Evolutionary conservation across 2,113 vertebrate genomes (phyloP).

Genomic region (Maccullochella peelii): DNA sequence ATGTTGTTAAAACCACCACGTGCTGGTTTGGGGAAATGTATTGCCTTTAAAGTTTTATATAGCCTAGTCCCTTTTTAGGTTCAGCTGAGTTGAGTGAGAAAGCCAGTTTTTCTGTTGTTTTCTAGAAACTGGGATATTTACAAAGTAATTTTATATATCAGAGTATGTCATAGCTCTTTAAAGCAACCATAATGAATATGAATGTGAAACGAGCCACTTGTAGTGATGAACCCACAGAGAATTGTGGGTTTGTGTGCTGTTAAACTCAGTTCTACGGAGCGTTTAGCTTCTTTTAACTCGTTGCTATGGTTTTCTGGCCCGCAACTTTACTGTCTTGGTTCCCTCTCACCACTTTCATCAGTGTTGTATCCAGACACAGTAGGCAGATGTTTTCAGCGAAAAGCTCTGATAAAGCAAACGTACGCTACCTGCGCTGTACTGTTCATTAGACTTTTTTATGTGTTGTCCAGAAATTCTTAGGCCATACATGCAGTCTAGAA

Average conservation of each 20-base stretch:
- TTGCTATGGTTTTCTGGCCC: neutral
- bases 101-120: neutral
- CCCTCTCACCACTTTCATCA: too few species aligned
- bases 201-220: neutral
- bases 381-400: too few species aligned
- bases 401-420: neutral
- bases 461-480: neutral
- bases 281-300: neutral
- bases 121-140: constrained; percentile 4
- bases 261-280: neutral
- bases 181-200: neutral
- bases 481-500: neutral
- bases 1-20: constrained; percentile 78
- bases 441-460: neutral
- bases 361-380: too few species aligned
- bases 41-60: constrained; percentile 69
- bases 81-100: constrained; percentile 40
- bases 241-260: neutral
- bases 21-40: constrained; percentile 64
- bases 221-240: neutral
- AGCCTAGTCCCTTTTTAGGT: constrained; percentile 39
- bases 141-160: constrained; percentile 1
- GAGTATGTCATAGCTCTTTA: neutral
- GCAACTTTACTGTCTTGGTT: too few species aligned
- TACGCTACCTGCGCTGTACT: neutral